Evolutionary conservation across 2,113 vertebrate genomes (phyloP).

Genomic region (Tricholaema leucomelas): DNA sequence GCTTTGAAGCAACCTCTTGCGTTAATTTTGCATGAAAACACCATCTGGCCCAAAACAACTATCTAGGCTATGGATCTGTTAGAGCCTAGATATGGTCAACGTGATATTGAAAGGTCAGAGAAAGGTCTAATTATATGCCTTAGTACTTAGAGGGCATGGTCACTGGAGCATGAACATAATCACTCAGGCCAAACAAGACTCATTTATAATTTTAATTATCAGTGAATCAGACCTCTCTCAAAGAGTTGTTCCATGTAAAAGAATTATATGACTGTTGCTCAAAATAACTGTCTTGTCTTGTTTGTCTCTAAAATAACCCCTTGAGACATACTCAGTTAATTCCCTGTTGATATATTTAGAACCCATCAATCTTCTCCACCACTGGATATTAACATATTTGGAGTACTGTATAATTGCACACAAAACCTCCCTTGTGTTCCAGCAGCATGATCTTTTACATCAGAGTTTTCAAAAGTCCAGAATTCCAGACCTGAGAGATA

Average conservation of each 20-base stretch:
- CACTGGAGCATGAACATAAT: slow-evolving; percentile 72
- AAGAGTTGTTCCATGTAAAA: slow-evolving; percentile 66
- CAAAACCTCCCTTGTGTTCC: neutral
- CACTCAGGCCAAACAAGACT: slow-evolving; percentile 77
- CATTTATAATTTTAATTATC: slow-evolving; percentile 82
- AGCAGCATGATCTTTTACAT: neutral
- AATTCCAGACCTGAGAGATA: neutral
- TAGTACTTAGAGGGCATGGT: slow-evolving; percentile 69
- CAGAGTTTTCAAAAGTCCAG: neutral
- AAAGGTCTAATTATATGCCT: slow-evolving; percentile 76
- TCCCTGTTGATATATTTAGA: slow-evolving; percentile 69
- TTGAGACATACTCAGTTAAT: slow-evolving; percentile 55
- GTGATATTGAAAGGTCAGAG: slow-evolving; percentile 76
- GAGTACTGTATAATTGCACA: neutral
- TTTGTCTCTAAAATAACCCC: slow-evolving; percentile 69
- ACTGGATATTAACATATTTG: neutral
- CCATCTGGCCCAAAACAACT: slow-evolving; percentile 74
- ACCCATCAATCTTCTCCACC: slow-evolving; percentile 39
- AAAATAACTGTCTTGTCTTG: slow-evolving; percentile 74
- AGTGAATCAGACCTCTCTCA: slow-evolving; percentile 74
- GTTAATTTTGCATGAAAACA: slow-evolving; percentile 75
- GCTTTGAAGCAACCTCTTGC: slow-evolving; percentile 47
- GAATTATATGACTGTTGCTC: slow-evolving; percentile 73
- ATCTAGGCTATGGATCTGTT: slow-evolving; percentile 68
- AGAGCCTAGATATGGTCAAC: slow-evolving; percentile 71